Conservation (phyloP, 1,140 invertebrate species). For the Chymomyza costata region DNA sequence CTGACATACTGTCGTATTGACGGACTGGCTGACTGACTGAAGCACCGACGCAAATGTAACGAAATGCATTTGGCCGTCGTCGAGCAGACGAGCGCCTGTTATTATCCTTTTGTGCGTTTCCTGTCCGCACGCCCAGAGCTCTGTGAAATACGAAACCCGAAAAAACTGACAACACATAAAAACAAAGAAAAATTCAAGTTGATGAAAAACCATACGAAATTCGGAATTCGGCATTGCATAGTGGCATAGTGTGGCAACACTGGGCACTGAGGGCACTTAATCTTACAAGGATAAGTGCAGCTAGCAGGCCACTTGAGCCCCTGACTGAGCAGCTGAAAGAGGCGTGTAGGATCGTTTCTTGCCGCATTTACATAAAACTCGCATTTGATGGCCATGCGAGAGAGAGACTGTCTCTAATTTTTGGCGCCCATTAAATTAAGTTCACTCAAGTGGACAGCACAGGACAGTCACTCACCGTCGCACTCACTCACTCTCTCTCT, state of each 20-base stretch:
- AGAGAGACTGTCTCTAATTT: constrained; percentile 13
- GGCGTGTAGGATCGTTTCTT: no score
- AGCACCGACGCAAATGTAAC: background rate
- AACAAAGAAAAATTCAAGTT: background rate
- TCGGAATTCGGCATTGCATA: constrained; percentile 20
- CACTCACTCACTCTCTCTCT: no score
- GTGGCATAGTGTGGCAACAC: no score
- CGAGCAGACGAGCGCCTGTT: constrained; percentile 32
- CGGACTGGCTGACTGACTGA: constrained; percentile 15
- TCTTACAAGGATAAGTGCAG: constrained; percentile 41
- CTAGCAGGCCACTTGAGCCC: constrained; percentile 34
- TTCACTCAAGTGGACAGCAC: constrained; percentile 29
- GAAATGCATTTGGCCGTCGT: constrained; percentile 9
- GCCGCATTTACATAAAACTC: constrained; percentile 61
- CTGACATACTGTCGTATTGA: no score
- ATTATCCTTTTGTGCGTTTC: constrained; percentile 49
- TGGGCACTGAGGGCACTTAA: constrained; percentile 5
- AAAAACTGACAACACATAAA: constrained; percentile 1
- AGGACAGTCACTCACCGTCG: no score
- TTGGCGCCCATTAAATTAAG: constrained; percentile 32
- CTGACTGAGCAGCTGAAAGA: constrained; percentile 27
- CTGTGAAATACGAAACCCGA: constrained; percentile 20
- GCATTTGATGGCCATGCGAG: constrained; percentile 37
- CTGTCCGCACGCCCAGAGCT: constrained; percentile 5
- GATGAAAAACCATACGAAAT: background rate